These are phyloP conservation scores for Macaria notata DNA, from an alignment of 2,888 invertebrate genomes.

Conservation along the genomic window DNA sequence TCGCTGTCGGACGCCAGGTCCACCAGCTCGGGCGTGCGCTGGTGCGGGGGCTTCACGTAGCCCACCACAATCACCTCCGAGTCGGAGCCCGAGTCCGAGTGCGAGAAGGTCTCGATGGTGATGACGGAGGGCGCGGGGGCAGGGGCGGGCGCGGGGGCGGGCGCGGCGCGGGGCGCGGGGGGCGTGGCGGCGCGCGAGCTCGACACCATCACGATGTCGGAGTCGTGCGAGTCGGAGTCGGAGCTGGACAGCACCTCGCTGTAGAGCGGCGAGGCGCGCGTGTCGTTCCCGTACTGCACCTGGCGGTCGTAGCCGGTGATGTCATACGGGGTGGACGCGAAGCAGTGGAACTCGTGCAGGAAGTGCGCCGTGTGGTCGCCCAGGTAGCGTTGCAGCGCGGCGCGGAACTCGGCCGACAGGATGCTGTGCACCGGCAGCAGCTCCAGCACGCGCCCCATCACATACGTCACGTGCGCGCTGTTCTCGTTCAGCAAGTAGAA, in stretches of 20 bases:
- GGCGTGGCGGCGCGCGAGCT: conserved; percentile 51
- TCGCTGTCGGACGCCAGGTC: conserved; percentile 83
- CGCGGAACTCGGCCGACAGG: conserved; percentile 86
- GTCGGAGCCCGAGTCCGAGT: conserved; percentile 74
- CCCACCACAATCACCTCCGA: conserved; percentile 84
- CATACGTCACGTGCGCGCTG: conserved; percentile 84
- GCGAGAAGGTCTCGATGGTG: conserved; percentile 74
- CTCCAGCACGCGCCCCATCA: conserved; percentile 86
- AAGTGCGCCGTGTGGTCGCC: conserved; percentile 91
- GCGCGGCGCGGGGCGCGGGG: conserved; percentile 32
- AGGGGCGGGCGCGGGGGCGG: conserved; percentile 33
- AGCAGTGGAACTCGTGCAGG: conserved; percentile 93
- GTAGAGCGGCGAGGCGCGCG: conserved; percentile 70
- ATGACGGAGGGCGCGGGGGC: conserved; percentile 57
- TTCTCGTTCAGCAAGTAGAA: conserved; percentile 87
- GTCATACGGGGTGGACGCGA: conserved; percentile 93
- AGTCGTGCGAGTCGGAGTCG: conserved; percentile 63
- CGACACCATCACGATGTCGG: conserved; percentile 65
- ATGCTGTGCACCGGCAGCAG: conserved; percentile 86
- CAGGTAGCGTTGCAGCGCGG: conserved; percentile 86
- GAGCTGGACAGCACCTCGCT: conserved; percentile 78
- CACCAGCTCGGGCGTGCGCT: conserved; percentile 85
- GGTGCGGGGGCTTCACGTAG: conserved; percentile 85
- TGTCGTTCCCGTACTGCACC: conserved; percentile 84
- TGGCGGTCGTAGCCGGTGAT: conserved; percentile 90